Conservation (phyloP, 2,797 vertebrate species). For the Pogoniulus pusillus region DNA sequence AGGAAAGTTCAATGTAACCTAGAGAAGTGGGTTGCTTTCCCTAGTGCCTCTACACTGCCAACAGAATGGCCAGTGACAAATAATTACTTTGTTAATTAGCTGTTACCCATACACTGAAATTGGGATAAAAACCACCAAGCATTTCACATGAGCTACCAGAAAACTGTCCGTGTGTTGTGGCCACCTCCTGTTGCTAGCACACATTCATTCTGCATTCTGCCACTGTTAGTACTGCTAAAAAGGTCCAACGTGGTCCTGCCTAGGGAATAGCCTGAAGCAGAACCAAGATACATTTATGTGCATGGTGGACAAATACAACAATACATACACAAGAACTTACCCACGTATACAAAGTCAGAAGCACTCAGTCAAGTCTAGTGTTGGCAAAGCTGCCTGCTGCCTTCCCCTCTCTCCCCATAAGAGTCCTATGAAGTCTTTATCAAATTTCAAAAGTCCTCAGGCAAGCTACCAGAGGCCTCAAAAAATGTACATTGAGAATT, state of each 20-base stretch:
- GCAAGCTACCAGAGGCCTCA: neutral
- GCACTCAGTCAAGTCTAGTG: neutral
- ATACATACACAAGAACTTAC: neutral
- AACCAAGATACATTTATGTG: neutral
- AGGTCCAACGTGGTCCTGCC: neutral
- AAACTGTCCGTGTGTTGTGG: neutral
- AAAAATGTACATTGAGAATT: neutral
- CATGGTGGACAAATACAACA: neutral
- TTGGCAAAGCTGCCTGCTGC: neutral
- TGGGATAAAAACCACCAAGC: neutral
- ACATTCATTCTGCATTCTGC: neutral
- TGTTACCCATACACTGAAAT: neutral
- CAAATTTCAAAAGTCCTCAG: neutral
- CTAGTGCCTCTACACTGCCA: neutral
- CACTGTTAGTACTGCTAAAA: neutral
- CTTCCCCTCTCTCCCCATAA: neutral
- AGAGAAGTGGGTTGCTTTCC: neutral
- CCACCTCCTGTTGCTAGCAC: neutral
- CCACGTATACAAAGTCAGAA: neutral
- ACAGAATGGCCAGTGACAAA: neutral
- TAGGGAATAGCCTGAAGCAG: neutral
- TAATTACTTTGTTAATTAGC: neutral
- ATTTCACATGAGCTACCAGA: neutral
- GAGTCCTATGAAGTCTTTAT: neutral
- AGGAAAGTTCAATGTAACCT: neutral